Base-by-base conservation (phyloP, 2,113 vertebrate genomes). In the Equus quagga region DNA sequence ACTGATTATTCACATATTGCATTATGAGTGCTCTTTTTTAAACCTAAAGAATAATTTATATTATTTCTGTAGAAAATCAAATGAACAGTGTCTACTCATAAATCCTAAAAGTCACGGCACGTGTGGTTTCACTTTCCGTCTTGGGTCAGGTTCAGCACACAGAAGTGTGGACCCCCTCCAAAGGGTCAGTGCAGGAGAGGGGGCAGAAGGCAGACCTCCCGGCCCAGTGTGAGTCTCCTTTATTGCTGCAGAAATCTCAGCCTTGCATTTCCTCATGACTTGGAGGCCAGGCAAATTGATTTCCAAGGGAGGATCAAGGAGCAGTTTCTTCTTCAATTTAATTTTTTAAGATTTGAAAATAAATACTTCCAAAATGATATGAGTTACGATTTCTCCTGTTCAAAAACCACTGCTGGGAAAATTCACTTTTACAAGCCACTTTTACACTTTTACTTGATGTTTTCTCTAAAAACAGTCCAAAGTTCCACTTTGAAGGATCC, bases 1-100 rank as follows among this genome's bases (percentile, higher is more conserved):
- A 98, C 97, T 98, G 97, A 98, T 98, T 99, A 99, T 99, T 99
- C 99, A 99, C 99, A 99, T 96, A 98, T 98, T 98, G 98, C 98
- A 98, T 98, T 97, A 97, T 95, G 98, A 98, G 97, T 98, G 98
- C 97, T 98, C 96, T 98, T 97, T 65, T 96, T 93, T 92, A 97
- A 98, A 98, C 93, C 76, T 98, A 93, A 98, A 98, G 97, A 97
- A 98, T 98, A 98, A 98, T 97, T 98, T 98, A 98, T 98, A 98
- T 98, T 97, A 98, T 98, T 98, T 97, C 83, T 96, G 98, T 98
- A 98, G 98, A 98, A 99, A 98, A 98, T 97, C 98, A 98, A 97
- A 98, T 58, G 86, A 97, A 98, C 96, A 96, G 98, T 83, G 96
- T 94, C 97, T 96, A 78, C 97, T 98, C 97, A 96, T 60, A 97